phyloP scores from a whole-genome alignment of 2,797 vertebrate species.

The Pelochelys cantorii region DNA sequence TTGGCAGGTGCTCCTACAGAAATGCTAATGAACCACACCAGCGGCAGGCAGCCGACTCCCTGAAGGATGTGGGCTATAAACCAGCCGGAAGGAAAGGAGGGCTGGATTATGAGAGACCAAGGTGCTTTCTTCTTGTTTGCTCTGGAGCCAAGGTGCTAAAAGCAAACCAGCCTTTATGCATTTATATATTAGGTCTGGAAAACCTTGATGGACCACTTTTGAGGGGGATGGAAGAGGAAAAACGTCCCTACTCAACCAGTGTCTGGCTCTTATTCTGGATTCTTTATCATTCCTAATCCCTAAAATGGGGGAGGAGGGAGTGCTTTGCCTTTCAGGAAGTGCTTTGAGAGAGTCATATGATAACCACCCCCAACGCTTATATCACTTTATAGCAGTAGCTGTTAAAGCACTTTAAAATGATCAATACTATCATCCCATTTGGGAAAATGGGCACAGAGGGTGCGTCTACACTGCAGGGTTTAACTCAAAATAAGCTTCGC shows the following conservation, averaged over 20 bases:
- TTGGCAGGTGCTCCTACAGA: background rate
- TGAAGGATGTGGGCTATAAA: background rate
- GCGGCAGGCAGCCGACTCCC: background rate
- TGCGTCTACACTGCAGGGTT: too few relatives aligned
- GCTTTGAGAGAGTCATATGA: background rate
- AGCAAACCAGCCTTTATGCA: fast-evolving
- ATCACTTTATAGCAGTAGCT: background rate
- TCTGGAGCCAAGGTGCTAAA: background rate
- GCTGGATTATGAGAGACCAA: fast-evolving
- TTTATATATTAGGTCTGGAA: fast-evolving
- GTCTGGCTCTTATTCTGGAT: background rate
- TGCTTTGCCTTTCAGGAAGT: background rate
- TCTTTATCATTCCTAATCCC: background rate
- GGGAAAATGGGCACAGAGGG: background rate
- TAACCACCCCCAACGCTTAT: too few relatives aligned
- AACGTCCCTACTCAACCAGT: too few relatives aligned
- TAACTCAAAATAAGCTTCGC: too few relatives aligned
- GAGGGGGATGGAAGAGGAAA: background rate
- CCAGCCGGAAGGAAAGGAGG: background rate
- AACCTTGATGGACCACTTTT: fast-evolving
- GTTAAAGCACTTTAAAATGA: background rate
- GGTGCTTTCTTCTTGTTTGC: background rate
- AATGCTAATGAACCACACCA: fast-evolving
- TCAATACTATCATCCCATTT: background rate
- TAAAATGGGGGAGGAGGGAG: too few relatives aligned